Base-by-base conservation (phyloP, 1,140 invertebrate genomes). In the Dendrolimus kikuchii region DNA sequence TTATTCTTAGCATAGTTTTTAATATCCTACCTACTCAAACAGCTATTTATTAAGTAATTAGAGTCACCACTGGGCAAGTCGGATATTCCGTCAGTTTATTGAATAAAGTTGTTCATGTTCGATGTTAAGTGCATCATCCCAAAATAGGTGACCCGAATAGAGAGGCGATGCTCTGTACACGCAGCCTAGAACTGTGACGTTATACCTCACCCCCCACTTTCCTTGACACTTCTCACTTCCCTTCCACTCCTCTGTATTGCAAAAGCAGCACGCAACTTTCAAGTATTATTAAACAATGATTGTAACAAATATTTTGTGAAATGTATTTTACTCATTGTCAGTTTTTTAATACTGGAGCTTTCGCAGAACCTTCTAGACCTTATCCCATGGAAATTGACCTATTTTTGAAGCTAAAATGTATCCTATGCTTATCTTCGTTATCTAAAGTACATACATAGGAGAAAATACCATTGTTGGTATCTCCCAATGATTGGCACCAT, bases 121-220 rank as follows among this genome's bases (percentile, higher is more conserved):
- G 61, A 65, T 58, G 59, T 68, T 62, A 68, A 74, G 62, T 77
- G 71, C 75, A 75, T 55, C 58, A 57, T 71, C 70, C 74, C 64
- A 70, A 80, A 79, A 78, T 78, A 78, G 79, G 79, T 82, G 77
- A 79, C 77, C 79, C 66, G 64, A 60, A 77, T 78, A 71, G 51
- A 52, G 55, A 62, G 57, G 62, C 68, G 65, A 65, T 66, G 59
- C 62, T 71, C 68, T 66, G 67, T 68, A 52, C 68, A 79, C 78
- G 74, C 68, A 77, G 66, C 54, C 68, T 69, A 66, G 60, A 55
- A 64, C 46, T 57, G 62, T 81, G 78, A 81, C 78, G 78, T 79
- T 74, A 81, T 65, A 57, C 8, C 48, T 9, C 53, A 57, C 48
- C 48, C 44, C 46, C 39, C n/a, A 23, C 23, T 23, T 23, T 23